These are phyloP conservation scores for Umimayanthus chanpuru DNA, from an alignment of 92 coral and sea anemone species.

Conservation along the genomic window DNA sequence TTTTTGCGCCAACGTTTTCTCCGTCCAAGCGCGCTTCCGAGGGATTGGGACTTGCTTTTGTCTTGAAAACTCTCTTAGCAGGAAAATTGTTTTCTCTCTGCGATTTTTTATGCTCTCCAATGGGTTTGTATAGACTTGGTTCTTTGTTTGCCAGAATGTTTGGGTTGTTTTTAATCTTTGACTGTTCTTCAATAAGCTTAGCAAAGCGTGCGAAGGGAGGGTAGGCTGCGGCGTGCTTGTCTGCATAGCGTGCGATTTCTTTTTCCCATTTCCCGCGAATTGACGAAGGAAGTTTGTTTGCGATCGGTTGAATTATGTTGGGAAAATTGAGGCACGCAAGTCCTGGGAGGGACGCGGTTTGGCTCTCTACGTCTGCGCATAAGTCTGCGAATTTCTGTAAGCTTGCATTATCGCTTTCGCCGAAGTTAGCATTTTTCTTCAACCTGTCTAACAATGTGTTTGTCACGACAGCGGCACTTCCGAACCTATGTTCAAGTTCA, in stretches of 20 bases:
- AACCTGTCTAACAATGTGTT: slow-evolving; percentile 53
- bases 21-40: slow-evolving; percentile 14
- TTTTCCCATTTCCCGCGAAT: slow-evolving; percentile 51
- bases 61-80: background rate
- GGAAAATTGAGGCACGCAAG: slow-evolving; percentile 61
- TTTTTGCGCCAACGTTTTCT: slow-evolving; percentile 19
- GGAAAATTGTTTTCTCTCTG: slow-evolving; percentile 20
- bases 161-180: slow-evolving; percentile 51
- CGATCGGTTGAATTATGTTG: slow-evolving; percentile 50
- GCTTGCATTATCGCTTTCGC: slow-evolving; percentile 39
- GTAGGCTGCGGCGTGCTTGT: slow-evolving; percentile 30
- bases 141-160: slow-evolving; percentile 42
- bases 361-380: slow-evolving; percentile 59
- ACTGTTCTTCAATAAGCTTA: slow-evolving; percentile 38
- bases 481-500: slow-evolving; percentile 59
- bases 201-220: slow-evolving; percentile 50
- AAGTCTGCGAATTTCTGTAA: slow-evolving; percentile 57
- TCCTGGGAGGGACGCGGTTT: slow-evolving; percentile 49
- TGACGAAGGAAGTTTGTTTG: slow-evolving; percentile 41
- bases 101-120: background rate
- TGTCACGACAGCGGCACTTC: slow-evolving; percentile 48
- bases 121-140: background rate
- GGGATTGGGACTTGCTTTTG: background rate
- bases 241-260: slow-evolving; percentile 33
- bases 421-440: slow-evolving; percentile 41